phyloP scores from a whole-genome alignment of 2,113 vertebrate species.

The Peromyscus leucopus region DNA sequence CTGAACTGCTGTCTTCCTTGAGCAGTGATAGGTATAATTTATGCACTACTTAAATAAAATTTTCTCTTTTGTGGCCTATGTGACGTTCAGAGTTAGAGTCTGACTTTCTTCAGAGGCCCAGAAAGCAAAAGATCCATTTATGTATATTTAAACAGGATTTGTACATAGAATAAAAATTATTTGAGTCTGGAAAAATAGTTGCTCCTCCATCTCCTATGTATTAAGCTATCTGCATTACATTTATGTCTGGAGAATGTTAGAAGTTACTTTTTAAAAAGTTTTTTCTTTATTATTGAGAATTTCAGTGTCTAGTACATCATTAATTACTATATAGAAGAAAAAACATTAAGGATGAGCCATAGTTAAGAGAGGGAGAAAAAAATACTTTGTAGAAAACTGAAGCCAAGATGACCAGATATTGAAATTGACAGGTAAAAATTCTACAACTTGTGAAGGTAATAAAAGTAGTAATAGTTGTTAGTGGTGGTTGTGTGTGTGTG shows the following conservation, averaged over 20 bases:
- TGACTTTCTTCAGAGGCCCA: conserved; percentile 48
- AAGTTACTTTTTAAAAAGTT: no score
- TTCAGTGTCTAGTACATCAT: not conserved
- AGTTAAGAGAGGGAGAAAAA: not conserved
- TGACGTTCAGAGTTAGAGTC: conserved; percentile 61
- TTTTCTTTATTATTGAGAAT: not conserved
- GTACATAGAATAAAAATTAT: conserved; percentile 16
- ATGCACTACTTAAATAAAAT: conserved; percentile 47
- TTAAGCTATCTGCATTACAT: not conserved
- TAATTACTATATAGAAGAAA: not conserved
- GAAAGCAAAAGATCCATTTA: not conserved
- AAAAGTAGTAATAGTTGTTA: not conserved
- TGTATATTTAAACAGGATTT: conserved; percentile 5
- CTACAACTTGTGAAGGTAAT: not conserved
- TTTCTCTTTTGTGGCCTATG: conserved; percentile 45
- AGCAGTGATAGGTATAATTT: conserved; percentile 36
- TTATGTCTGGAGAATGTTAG: not conserved
- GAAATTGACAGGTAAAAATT: not conserved
- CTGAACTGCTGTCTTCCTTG: not conserved
- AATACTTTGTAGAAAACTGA: not conserved
- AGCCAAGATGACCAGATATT: not conserved
- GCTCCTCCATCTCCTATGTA: not conserved
- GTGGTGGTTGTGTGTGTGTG: not conserved
- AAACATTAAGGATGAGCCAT: not conserved
- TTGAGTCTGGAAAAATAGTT: not conserved